These are phyloP conservation scores for Pelochelys cantorii DNA, from an alignment of 2,797 vertebrate species.

Conservation along the genomic window DNA sequence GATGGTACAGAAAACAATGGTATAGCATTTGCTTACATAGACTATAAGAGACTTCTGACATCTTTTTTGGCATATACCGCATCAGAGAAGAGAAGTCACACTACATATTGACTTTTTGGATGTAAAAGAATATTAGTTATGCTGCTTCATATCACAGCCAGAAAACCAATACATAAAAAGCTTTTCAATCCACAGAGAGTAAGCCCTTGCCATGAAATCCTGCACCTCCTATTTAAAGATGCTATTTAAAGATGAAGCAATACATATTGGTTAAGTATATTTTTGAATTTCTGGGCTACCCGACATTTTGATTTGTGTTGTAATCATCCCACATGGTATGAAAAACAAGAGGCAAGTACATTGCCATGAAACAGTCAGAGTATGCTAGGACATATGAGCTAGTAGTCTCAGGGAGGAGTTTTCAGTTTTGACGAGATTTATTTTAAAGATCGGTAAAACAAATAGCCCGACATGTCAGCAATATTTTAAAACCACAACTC, in stretches of 20 bases:
- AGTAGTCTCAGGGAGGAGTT: neutral
- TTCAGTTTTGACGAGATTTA: slow-evolving; percentile 17
- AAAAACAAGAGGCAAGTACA: neutral
- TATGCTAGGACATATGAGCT: neutral
- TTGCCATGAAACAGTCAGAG: neutral
- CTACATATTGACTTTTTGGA: neutral
- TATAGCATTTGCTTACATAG: neutral
- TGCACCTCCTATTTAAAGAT: slow-evolving; percentile 3
- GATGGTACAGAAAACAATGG: neutral
- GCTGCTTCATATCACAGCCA: neutral
- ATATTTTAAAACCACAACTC: neutral
- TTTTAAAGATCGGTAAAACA: neutral
- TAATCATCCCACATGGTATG: neutral
- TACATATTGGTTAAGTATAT: neutral
- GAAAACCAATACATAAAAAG: neutral
- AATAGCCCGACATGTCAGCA: neutral
- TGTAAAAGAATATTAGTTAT: neutral
- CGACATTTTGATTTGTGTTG: neutral
- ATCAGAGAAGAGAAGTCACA: no score
- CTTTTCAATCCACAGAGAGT: neutral
- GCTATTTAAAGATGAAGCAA: neutral
- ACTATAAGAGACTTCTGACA: neutral
- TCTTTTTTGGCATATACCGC: neutral
- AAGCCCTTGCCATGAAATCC: neutral
- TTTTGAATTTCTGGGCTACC: neutral